Conservation (phyloP, 2,888 invertebrate species). For the Drosophila nigricruria region DNA sequence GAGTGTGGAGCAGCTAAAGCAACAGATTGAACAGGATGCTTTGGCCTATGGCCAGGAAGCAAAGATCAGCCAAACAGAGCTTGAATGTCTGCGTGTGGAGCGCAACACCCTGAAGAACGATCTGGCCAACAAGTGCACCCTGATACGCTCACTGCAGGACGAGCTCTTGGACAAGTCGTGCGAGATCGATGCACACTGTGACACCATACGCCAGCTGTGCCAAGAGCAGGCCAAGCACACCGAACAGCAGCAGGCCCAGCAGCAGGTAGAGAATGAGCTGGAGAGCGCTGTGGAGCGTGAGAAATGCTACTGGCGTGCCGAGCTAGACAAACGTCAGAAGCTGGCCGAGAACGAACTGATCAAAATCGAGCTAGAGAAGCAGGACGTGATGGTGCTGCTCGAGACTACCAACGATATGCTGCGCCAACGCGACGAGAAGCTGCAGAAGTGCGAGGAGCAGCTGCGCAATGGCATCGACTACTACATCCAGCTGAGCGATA, state of each 20-base stretch:
- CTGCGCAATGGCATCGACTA: conserved; percentile 84
- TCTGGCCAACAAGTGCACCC: conserved; percentile 82
- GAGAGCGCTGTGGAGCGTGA: conserved; percentile 85
- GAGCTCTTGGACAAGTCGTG: conserved; percentile 84
- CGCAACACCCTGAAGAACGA: conserved; percentile 83
- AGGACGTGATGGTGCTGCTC: conserved; percentile 84
- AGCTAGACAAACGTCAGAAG: conserved; percentile 87
- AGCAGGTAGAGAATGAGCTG: conserved; percentile 85
- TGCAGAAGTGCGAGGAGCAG: conserved; percentile 84
- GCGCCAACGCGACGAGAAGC: conserved; percentile 84
- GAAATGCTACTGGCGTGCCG: conserved; percentile 85
- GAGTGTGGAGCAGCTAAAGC: conserved; percentile 76
- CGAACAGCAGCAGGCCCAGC: conserved; percentile 85
- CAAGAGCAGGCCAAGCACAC: conserved; percentile 81
- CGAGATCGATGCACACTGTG: conserved; percentile 84
- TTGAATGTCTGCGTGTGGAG: conserved; percentile 82
- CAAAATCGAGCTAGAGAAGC: conserved; percentile 86
- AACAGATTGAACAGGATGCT: conserved; percentile 83
- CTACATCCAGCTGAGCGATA: conserved; percentile 83
- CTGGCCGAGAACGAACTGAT: conserved; percentile 87
- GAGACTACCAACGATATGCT: conserved; percentile 85
- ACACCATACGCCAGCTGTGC: conserved; percentile 82
- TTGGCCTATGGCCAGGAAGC: conserved; percentile 81
- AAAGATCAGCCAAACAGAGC: conserved; percentile 78
- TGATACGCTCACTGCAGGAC: conserved; percentile 83